Evolutionary conservation across 2,113 vertebrate genomes (phyloP).

Genomic region (Talpa occidentalis): DNA sequence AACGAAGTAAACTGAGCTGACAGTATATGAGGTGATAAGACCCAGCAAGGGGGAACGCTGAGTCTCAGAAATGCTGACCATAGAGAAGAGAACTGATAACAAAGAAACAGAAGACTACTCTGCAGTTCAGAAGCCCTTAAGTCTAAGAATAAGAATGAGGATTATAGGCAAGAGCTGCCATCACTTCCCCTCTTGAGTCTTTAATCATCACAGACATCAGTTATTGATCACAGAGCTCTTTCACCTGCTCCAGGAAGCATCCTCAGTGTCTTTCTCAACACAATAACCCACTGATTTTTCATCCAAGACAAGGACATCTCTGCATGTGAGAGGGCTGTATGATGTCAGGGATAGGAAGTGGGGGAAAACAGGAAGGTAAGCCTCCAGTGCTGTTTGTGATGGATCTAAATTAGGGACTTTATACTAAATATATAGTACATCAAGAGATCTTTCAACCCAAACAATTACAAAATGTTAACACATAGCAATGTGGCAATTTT

Average conservation of each 20-base stretch:
- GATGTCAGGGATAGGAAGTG: not conserved
- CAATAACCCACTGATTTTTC: not conserved
- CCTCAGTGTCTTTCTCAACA: slow-evolving; percentile 25
- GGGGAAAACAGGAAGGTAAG: not conserved
- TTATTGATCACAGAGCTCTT: not conserved
- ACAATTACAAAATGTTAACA: not conserved
- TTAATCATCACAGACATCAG: not conserved
- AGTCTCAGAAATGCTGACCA: not conserved
- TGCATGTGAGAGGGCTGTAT: not conserved
- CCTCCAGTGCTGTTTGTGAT: not conserved
- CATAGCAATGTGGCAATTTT: not conserved
- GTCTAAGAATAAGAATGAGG: not conserved
- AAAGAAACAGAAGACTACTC: not conserved
- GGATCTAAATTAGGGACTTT: not conserved
- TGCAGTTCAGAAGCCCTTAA: not conserved
- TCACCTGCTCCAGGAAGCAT: not conserved
- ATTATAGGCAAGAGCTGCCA: accelerated
- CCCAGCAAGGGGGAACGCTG: not conserved
- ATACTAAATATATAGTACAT: not conserved
- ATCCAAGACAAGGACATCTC: not conserved
- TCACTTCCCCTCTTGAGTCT: not conserved
- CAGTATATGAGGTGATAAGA: not conserved
- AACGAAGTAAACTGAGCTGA: not conserved
- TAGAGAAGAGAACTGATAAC: not conserved
- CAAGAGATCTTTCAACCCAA: slow-evolving; percentile 27